These are phyloP conservation scores for Trisateles emortualis DNA, from an alignment of 2,888 invertebrate species.

Conservation along the genomic window DNA sequence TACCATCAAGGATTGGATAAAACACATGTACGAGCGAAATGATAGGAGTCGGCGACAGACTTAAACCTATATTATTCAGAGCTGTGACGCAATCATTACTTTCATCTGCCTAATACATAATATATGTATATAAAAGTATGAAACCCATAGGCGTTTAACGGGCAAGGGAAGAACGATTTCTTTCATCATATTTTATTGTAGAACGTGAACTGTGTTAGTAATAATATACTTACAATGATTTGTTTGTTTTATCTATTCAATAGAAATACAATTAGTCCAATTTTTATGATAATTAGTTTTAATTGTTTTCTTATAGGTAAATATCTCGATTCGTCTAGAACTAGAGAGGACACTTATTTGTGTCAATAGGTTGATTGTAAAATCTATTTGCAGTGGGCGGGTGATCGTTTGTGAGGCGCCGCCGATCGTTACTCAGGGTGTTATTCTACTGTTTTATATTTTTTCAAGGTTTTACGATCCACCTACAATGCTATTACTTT, in stretches of 20 bases:
- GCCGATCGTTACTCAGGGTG: constrained; percentile 45
- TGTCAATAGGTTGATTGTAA: constrained; percentile 64
- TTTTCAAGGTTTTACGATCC: constrained; percentile 22
- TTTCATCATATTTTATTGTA: neutral
- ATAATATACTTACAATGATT: neutral
- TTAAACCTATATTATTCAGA: constrained; percentile 7
- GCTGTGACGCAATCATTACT: constrained; percentile 5
- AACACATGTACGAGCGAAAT: neutral
- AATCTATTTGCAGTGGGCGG: constrained; percentile 53
- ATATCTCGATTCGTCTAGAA: constrained; percentile 18
- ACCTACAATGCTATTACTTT: constrained; percentile 18
- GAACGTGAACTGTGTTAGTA: neutral
- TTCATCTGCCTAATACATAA: constrained; percentile 2
- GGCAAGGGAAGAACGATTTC: neutral
- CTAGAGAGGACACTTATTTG: constrained; percentile 36
- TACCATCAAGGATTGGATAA: neutral
- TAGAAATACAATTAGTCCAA: neutral
- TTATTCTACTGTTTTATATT: constrained; percentile 46
- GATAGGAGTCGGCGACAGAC: constrained; percentile 5
- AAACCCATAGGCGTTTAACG: neutral
- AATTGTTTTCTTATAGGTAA: constrained; percentile 21
- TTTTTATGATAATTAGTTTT: constrained; percentile 1
- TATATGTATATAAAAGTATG: no score
- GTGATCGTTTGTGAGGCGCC: constrained; percentile 50
- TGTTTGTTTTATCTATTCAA: neutral